phyloP scores from a whole-genome alignment of 2,888 invertebrate genomes.

The Eilema depressum region DNA sequence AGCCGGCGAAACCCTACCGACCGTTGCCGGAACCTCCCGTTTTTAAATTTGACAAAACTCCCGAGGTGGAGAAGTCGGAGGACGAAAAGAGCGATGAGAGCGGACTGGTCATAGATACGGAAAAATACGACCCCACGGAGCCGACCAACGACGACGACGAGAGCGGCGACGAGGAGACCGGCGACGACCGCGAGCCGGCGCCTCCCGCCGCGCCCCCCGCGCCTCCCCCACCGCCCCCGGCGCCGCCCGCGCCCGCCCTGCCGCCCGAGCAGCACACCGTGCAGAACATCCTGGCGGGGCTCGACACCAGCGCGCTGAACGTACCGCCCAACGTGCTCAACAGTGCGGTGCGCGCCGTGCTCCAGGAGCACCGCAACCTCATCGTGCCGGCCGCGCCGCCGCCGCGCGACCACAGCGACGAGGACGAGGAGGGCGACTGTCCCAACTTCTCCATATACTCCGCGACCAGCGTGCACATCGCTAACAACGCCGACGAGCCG shows the following conservation, averaged over 20 bases:
- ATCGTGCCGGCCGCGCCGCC: slow-evolving; percentile 48
- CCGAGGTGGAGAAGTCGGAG: slow-evolving; percentile 76
- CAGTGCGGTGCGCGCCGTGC: slow-evolving; percentile 73
- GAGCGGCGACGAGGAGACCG: slow-evolving; percentile 40
- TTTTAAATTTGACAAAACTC: slow-evolving; percentile 68
- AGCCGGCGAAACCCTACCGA: slow-evolving; percentile 42
- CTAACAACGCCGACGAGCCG: slow-evolving; percentile 74
- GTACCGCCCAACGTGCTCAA: slow-evolving; percentile 68
- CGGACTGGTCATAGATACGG: slow-evolving; percentile 87
- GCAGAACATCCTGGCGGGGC: slow-evolving; percentile 60
- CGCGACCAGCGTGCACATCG: slow-evolving; percentile 92
- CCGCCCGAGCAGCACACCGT: slow-evolving; percentile 40
- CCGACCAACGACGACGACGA: slow-evolving; percentile 80
- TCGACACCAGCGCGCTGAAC: slow-evolving; percentile 56
- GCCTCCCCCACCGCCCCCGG: slow-evolving; percentile 24
- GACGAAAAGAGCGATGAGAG: slow-evolving; percentile 84
- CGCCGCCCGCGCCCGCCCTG: slow-evolving; percentile 21
- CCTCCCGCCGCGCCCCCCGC: slow-evolving; percentile 24
- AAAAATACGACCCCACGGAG: slow-evolving; percentile 87
- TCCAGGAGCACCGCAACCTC: slow-evolving; percentile 73
- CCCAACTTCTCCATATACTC: slow-evolving; percentile 96
- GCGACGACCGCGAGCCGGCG: slow-evolving; percentile 23
- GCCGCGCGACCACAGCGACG: slow-evolving; percentile 71
- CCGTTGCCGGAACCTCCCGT: slow-evolving; percentile 74
- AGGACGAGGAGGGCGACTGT: slow-evolving; percentile 90